Evolutionary conservation across 2,113 vertebrate species (phyloP).

Genomic region (Neopipo cinnamomea): DNA sequence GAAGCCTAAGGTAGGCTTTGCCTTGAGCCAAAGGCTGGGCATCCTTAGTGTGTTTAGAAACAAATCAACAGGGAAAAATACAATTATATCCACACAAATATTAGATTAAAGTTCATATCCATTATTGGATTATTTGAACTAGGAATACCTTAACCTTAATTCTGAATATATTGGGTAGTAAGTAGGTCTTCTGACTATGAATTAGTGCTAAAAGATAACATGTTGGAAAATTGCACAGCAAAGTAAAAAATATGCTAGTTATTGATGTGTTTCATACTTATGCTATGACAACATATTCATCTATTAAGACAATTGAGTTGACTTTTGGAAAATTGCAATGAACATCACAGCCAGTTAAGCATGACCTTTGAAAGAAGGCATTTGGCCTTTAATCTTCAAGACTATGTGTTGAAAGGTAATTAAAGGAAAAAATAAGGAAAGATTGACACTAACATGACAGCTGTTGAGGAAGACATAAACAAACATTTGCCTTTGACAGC

Average conservation of each 20-base stretch:
- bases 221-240: not conserved
- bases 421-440: not conserved
- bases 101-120: not conserved
- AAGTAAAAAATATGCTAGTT: not conserved
- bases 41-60: not conserved
- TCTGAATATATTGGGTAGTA: not conserved
- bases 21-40: not conserved
- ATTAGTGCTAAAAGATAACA: not conserved
- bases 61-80: not conserved
- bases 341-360: conserved; percentile 17
- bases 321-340: conserved; percentile 16
- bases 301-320: conserved; percentile 1
- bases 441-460: conserved; percentile 14
- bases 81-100: not conserved
- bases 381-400: conserved; percentile 39
- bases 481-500: conserved; percentile 5
- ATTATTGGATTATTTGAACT: not conserved
- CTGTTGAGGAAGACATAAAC: conserved; percentile 22
- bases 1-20: not conserved
- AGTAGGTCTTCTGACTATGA: not conserved
- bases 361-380: conserved; percentile 52
- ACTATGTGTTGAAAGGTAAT: conserved; percentile 41
- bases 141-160: not conserved
- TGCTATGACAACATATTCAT: not conserved
- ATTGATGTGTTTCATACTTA: not conserved